These are phyloP conservation scores for Maniola hyperantus DNA, from an alignment of 2,888 invertebrate species.

Conservation along the genomic window DNA sequence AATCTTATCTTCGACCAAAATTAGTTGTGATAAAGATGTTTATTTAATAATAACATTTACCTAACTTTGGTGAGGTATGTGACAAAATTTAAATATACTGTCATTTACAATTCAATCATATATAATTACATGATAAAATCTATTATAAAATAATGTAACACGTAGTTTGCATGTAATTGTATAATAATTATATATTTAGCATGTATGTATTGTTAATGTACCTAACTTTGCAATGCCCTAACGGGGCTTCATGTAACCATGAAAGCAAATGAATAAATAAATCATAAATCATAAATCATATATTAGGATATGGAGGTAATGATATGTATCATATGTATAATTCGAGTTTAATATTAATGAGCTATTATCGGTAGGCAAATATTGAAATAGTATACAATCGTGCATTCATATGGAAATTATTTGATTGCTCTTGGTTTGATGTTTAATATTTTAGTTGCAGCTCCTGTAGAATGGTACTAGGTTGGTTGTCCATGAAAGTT, in stretches of 20 bases:
- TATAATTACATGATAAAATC: too few species aligned
- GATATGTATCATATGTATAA: not conserved
- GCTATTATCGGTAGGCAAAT: not conserved
- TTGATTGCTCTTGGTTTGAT: not conserved
- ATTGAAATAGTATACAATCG: constrained; percentile 2
- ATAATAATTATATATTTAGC: too few species aligned
- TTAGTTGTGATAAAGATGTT: constrained; percentile 23
- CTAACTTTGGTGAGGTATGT: not conserved
- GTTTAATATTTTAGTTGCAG: not conserved
- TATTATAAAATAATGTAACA: too few species aligned
- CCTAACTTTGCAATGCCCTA: too few species aligned
- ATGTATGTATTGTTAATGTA: too few species aligned
- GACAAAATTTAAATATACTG: not conserved
- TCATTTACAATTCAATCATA: not conserved
- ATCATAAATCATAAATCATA: too few species aligned
- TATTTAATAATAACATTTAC: constrained; percentile 10
- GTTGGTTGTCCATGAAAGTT: not conserved
- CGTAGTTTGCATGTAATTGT: too few species aligned
- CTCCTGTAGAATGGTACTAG: not conserved
- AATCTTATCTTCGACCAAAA: constrained; percentile 15
- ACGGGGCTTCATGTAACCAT: too few species aligned
- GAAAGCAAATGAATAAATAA: too few species aligned
- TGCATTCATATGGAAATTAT: constrained; percentile 8
- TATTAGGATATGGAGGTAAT: not conserved
- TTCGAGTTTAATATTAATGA: constrained; percentile 6